Evolutionary conservation across 2,797 vertebrate species (phyloP).

Genomic region (Myotis myotis): DNA sequence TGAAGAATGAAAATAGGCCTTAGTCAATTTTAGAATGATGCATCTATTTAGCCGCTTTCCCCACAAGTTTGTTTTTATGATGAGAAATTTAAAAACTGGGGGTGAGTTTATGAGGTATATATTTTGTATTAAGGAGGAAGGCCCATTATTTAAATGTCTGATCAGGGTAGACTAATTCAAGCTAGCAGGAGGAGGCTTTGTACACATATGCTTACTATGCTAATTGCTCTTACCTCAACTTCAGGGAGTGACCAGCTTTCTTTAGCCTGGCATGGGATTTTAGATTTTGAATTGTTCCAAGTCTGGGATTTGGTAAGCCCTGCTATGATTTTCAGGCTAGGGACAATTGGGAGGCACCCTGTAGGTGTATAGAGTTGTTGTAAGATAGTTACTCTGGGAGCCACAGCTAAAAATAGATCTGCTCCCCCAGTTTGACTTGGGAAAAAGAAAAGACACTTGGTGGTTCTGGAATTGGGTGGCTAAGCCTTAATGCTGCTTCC

Average conservation of each 20-base stretch:
- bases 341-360: not conserved
- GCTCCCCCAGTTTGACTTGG: not conserved
- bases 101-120: not conserved
- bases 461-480: not conserved
- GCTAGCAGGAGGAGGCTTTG: not conserved
- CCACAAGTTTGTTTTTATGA: not conserved
- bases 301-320: not conserved
- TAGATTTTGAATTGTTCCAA: constrained; percentile 9
- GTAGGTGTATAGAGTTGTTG: not conserved
- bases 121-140: not conserved
- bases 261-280: not conserved
- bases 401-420: not conserved
- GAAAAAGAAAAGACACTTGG: not conserved
- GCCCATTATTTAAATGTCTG: not conserved
- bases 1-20: not conserved
- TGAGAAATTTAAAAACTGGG: not conserved
- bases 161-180: not conserved
- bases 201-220: not conserved
- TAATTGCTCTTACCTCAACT: not conserved
- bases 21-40: not conserved
- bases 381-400: not conserved
- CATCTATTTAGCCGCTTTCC: not conserved
- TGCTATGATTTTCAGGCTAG: not conserved
- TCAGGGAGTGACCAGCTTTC: not conserved
- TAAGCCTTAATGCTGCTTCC: not conserved